Base-by-base conservation (phyloP, 2,797 vertebrate species). In the Pangasius djambal region DNA sequence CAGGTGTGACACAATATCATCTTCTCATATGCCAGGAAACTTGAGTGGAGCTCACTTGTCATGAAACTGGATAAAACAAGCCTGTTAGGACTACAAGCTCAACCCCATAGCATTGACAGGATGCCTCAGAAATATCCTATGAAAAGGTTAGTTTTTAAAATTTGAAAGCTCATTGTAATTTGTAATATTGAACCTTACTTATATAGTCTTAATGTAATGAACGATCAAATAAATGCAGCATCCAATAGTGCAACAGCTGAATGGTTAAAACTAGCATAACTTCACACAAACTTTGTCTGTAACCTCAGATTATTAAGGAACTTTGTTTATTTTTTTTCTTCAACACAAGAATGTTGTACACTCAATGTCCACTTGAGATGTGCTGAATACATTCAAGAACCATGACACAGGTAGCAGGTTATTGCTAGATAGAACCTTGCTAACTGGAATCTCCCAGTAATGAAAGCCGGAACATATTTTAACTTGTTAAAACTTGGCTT, bases 1-100 rank as follows among this genome's bases (percentile, higher is more conserved):
- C 67, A 85, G 89, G 88, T 89, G 57, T 81, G 86, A 86, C 34
- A 34, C 48, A 61, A 37, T 87, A 74, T 52, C 55, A 6, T 50
- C 31, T 40, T 25, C 37, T 28, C 20, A 81, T 70, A 86, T 89
- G 28, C n/a, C 70, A 50, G 84, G 40, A 86, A 83, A 81, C 74
- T 55, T 20, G 16, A n/a, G 2, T 20, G n/a, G 37, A 69, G 44
- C 22, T 37, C 37, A 34, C 59, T 81, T 67, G 25, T 31, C 78
- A 70, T 86, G 69, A 59, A 65, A 74, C 50, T 82, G 63, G 61
- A 88, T 83, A 83, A 48, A 40, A 34, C 6, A 10, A 86, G 59
- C 59, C 28, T 55, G n/a, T 81, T 31, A 48, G 22, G 16, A 7
- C 13, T 37, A 34, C 28, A n/a, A 22, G 50, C n/a, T 40, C 34